Conservation (phyloP, 2,888 invertebrate genomes). For the Oscheius sp. region DNA sequence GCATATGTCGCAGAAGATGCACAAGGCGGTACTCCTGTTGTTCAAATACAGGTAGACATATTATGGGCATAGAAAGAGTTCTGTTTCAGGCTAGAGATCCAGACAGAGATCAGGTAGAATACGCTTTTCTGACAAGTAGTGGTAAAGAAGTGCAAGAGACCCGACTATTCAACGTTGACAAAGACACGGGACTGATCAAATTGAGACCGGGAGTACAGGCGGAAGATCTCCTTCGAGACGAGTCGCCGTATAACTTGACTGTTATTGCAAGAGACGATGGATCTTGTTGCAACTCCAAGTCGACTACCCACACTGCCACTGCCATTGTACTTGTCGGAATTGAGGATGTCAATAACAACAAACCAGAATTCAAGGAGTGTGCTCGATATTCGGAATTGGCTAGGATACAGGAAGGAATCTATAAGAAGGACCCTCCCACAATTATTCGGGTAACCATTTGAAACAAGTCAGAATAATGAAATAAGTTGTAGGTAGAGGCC, state of each 20-base stretch:
- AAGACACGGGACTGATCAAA: slow-evolving; percentile 72
- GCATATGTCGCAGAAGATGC: slow-evolving; percentile 72
- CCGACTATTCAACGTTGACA: slow-evolving; percentile 69
- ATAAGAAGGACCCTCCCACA: slow-evolving; percentile 79
- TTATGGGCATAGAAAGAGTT: neutral
- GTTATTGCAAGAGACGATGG: slow-evolving; percentile 98
- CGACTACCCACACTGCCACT: slow-evolving; percentile 50
- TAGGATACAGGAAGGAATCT: slow-evolving; percentile 85
- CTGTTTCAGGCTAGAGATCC: slow-evolving; percentile 62
- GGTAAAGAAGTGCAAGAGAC: slow-evolving; percentile 49
- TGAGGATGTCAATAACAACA: slow-evolving; percentile 76
- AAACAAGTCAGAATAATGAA: neutral
- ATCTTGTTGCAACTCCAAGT: slow-evolving; percentile 82
- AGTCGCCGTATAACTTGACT: slow-evolving; percentile 79
- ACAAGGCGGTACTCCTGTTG: slow-evolving; percentile 69
- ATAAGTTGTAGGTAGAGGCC: slow-evolving; percentile 40
- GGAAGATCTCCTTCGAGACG: slow-evolving; percentile 55
- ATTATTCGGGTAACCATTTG: slow-evolving; percentile 80
- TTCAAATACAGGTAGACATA: slow-evolving; percentile 64
- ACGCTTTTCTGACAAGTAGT: slow-evolving; percentile 56
- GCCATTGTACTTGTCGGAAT: slow-evolving; percentile 72
- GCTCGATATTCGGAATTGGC: slow-evolving; percentile 80
- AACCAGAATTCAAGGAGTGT: slow-evolving; percentile 81
- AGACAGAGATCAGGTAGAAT: slow-evolving; percentile 68
- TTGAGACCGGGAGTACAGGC: slow-evolving; percentile 73